Evolutionary conservation across 1,140 invertebrate genomes (phyloP).

Genomic region (Amphibalanus amphitrite): DNA sequence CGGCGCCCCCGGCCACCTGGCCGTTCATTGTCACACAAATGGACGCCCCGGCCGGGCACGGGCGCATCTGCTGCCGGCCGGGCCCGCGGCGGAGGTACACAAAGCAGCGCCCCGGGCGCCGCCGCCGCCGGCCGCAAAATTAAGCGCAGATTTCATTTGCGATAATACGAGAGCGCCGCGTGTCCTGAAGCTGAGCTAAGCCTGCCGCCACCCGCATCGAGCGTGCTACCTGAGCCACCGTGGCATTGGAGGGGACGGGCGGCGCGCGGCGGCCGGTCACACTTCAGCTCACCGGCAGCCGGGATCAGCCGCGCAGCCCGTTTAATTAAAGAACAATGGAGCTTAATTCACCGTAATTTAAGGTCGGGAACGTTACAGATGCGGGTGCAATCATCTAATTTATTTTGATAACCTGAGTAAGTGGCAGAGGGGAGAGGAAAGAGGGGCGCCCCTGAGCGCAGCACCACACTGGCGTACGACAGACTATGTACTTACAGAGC

Average conservation of each 20-base stretch:
- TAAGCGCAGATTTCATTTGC: background rate
- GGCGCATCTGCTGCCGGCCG: background rate
- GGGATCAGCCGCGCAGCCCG: background rate
- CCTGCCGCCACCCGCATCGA: background rate
- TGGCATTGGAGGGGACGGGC: background rate
- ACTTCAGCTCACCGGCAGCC: too few relatives aligned
- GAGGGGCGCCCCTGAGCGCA: too few relatives aligned
- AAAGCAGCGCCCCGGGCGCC: background rate
- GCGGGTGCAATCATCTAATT: background rate
- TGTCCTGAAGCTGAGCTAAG: background rate
- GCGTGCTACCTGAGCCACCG: background rate
- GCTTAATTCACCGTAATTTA: background rate
- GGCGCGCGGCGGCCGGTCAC: background rate
- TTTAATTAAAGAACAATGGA: conserved; percentile 2
- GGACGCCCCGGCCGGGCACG: too few relatives aligned
- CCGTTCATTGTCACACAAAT: background rate
- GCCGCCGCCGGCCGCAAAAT: background rate
- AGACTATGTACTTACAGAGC: too few relatives aligned
- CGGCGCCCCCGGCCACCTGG: background rate
- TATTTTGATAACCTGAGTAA: conserved; percentile 2
- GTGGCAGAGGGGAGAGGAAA: background rate
- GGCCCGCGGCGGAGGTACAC: background rate
- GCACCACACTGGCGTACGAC: too few relatives aligned
- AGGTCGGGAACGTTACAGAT: background rate
- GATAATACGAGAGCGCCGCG: background rate